Evolutionary conservation across 2,113 vertebrate genomes (phyloP), one percentile per base, ranked within the genome.

Genomic region (Neodon shergylaensis): DNA sequence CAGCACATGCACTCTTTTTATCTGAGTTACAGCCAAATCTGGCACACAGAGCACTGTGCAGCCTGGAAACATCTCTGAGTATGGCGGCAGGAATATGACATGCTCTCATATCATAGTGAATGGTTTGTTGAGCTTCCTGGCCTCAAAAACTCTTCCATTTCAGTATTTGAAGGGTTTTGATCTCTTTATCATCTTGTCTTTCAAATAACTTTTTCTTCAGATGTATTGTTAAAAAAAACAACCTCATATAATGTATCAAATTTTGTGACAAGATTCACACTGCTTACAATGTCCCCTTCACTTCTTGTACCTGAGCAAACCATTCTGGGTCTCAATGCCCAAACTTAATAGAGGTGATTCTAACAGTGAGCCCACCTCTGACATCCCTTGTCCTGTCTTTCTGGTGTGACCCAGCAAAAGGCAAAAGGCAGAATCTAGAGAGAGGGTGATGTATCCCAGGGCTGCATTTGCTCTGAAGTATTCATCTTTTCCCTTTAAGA

Each of bases 401-500:
- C 24, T 7, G 4, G 8, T 68, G 28, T 78, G 14, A 78, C 28
- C 4, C 26, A 84, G 61, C 3, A 44, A 65, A 84, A 44, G 39
- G 61, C 42, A 54, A 54, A 17, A 54, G 54, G 54, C 54, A 1
- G 16, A 4, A 66, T 12, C 65, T 61, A 2, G 39, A 21, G 1
- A 0, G 16, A 16, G 39, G 4, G 11, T 7, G 24, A 39, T 31
- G 3, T 66, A 42, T 86, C 92, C 33, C 33, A 78, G 68, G 17
- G 7, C 39, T 70, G 0, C 28, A 44, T 92, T 90, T 90, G 10
- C 79, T 79, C 3, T 21, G 42, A 96, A 79, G 2, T 49, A 28
- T 79, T 33, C 63, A 31, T 92, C 79, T 36, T 95, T 94, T 54
- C 52, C 36, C 7, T 82, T 82, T 91, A 78, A 76, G 17, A 70